Evolutionary conservation across 30 jellyfish, hydroid and myxozoan genomes (phyloP).

Genomic region (Aurelia coerulea): DNA sequence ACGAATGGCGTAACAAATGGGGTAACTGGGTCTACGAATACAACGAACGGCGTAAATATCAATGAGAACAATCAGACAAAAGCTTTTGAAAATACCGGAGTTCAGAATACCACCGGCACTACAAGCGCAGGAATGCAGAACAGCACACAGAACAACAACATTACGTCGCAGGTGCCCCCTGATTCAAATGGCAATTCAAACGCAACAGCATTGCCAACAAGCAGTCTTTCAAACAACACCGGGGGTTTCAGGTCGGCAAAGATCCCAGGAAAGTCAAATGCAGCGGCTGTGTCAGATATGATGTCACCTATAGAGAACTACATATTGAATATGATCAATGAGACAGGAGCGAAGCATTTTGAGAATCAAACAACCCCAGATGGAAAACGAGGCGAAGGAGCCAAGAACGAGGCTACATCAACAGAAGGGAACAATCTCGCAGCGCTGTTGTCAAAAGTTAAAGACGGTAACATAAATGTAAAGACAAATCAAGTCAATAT

Average conservation of each 20-base stretch:
- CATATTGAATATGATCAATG: slow-evolving; percentile 59
- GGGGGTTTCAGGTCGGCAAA: slow-evolving; percentile 50
- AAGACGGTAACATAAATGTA: slow-evolving; percentile 24
- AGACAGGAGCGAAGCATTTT: slow-evolving; percentile 55
- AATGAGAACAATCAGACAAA: background rate
- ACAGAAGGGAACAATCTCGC: slow-evolving; percentile 10
- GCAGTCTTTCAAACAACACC: slow-evolving; percentile 1
- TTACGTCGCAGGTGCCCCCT: background rate
- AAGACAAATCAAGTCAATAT: slow-evolving; percentile 45
- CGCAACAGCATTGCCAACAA: background rate
- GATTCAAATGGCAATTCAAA: background rate
- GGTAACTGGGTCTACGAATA: background rate
- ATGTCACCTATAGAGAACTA: slow-evolving; percentile 72
- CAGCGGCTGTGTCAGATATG: slow-evolving; percentile 69
- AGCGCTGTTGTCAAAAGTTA: slow-evolving; percentile 31
- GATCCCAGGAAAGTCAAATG: slow-evolving; percentile 48
- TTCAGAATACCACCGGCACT: background rate
- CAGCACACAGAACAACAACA: background rate
- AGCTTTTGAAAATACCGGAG: background rate
- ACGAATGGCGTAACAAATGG: slow-evolving; percentile 28
- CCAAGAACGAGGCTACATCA: slow-evolving; percentile 1
- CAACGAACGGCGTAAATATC: background rate
- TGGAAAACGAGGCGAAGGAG: slow-evolving; percentile 43
- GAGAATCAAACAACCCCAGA: slow-evolving; percentile 44
- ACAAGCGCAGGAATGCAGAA: background rate